Conservation (phyloP, 2,113 vertebrate genomes). For the Arvicanthis niloticus region DNA sequence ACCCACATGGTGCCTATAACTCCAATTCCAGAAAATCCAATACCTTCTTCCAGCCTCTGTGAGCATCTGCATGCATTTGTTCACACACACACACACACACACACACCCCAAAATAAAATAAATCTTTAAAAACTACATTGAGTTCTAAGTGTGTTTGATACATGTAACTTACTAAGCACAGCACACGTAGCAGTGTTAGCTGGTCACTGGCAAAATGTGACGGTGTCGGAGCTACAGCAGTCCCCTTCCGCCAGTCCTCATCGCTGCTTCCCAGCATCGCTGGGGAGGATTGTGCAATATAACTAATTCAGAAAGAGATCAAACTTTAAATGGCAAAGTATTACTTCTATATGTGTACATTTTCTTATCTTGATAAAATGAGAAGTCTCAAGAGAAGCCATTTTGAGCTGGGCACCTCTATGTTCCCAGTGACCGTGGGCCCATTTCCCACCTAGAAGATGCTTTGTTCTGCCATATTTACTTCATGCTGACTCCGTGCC, state of each 20-base stretch:
- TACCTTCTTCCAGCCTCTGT: not conserved
- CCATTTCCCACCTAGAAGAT: not conserved
- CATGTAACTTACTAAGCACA: not conserved
- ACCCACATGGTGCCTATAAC: not conserved
- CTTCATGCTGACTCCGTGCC: not conserved
- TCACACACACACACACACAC: not conserved
- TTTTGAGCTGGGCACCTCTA: not conserved
- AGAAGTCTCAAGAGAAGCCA: no score
- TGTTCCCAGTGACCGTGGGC: not conserved
- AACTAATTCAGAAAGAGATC: not conserved
- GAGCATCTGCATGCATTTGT: not conserved
- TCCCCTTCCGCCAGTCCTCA: no score
- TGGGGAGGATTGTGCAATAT: not conserved
- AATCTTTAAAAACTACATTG: no score
- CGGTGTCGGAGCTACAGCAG: not conserved
- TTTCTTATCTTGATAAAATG: not conserved
- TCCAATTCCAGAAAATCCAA: not conserved
- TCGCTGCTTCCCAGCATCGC: no score
- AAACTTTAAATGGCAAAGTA: not conserved
- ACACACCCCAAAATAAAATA: not conserved
- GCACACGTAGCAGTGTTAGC: not conserved
- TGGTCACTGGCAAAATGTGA: not conserved
- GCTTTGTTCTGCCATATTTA: not conserved
- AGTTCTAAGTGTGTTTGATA: not conserved
- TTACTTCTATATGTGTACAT: not conserved